Evolutionary conservation across 2,113 vertebrate genomes (phyloP).

Genomic region (Oncorhynchus clarkii): DNA sequence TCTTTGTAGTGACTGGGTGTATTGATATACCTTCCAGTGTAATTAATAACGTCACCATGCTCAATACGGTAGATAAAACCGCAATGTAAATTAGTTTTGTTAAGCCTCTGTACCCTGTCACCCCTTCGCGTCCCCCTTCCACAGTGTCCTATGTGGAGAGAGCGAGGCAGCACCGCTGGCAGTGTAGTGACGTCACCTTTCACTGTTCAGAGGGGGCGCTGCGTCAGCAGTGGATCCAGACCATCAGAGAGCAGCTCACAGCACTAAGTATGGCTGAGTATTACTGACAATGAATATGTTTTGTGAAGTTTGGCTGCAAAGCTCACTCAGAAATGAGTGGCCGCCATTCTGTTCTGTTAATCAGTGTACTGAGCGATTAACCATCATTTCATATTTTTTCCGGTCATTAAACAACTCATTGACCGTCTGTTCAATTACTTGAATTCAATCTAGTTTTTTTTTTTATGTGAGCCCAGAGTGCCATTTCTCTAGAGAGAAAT

Average conservation of each 20-base stretch:
- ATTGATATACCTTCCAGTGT: too few relatives aligned
- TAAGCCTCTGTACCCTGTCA: not conserved
- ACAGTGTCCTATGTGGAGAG: constrained; percentile 87
- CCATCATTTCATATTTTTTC: too few relatives aligned
- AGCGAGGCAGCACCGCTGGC: constrained; percentile 83
- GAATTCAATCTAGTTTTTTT: too few relatives aligned
- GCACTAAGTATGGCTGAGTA: constrained; percentile 76
- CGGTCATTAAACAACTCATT: too few relatives aligned
- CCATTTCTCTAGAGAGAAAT: too few relatives aligned
- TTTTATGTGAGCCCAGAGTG: too few relatives aligned
- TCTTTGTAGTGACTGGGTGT: too few relatives aligned
- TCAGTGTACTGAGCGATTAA: too few relatives aligned
- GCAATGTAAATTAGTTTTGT: not conserved
- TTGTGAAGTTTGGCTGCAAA: not conserved
- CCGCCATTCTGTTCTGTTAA: too few relatives aligned
- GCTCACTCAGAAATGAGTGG: not conserved
- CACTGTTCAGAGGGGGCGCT: constrained; percentile 78
- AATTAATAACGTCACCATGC: too few relatives aligned
- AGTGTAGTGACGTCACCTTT: constrained; percentile 83
- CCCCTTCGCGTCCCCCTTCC: not conserved
- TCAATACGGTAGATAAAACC: too few relatives aligned
- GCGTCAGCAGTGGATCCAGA: constrained; percentile 83
- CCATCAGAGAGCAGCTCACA: constrained; percentile 80
- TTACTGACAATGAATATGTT: not conserved
- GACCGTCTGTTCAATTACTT: too few relatives aligned